Evolutionary conservation across 2,888 invertebrate genomes (phyloP).

Genomic region (Drosophila subsilvestris): DNA sequence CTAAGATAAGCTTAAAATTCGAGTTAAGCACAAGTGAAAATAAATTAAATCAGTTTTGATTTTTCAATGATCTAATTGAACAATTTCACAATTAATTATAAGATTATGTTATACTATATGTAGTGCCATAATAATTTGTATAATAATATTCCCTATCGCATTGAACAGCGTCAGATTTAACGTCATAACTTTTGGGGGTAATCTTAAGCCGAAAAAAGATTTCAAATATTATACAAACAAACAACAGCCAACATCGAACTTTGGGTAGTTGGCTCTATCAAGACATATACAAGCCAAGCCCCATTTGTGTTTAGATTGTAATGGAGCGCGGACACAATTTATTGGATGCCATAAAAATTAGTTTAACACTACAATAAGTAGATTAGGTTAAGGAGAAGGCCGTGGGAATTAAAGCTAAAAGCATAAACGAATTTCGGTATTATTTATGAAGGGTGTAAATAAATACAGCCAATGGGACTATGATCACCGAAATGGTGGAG

Average conservation of each 20-base stretch:
- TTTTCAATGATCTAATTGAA: not conserved
- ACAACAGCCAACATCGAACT: not conserved
- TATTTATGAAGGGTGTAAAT: constrained; percentile 25
- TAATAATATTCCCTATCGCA: constrained; percentile 8
- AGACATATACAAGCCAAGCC: not conserved
- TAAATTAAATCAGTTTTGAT: not conserved
- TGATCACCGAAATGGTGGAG: constrained; percentile 22
- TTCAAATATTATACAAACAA: not conserved
- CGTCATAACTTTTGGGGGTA: constrained; percentile 10
- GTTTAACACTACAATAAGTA: constrained; percentile 16
- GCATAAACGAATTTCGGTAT: constrained; percentile 2
- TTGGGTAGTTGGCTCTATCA: not conserved
- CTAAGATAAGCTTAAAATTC: not conserved
- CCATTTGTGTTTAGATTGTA: constrained; percentile 10
- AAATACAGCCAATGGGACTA: constrained; percentile 28
- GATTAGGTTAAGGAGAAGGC: constrained; percentile 27
- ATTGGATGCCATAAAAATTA: constrained; percentile 39
- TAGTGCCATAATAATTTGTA: not conserved
- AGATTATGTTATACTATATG: not conserved
- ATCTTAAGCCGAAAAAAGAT: not conserved
- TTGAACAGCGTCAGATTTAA: not conserved
- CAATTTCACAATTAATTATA: not conserved
- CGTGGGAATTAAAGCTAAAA: constrained; percentile 28
- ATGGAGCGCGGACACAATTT: constrained; percentile 18
- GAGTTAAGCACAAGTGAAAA: not conserved